Base-by-base conservation (phyloP, 2,888 invertebrate species). In the Cheilosia pagana region DNA sequence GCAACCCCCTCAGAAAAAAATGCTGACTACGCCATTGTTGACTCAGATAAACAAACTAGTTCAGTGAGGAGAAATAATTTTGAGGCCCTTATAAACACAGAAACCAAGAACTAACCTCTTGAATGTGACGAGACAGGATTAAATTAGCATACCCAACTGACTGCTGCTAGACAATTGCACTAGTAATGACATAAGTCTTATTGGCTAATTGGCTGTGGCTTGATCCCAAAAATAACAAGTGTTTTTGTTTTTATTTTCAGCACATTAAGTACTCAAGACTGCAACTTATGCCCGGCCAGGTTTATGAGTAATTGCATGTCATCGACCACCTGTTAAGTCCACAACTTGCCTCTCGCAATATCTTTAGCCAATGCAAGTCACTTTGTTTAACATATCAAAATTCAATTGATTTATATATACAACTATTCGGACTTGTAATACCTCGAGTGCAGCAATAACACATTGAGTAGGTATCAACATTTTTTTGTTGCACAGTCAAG, bases 381-480 rank as follows among this genome's bases (percentile, higher is more conserved):
- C 10, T 48, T 14, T 1, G 4, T 50, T 23, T 12, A 21, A 50
- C 19, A 50, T 25, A 14, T 23, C 19, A 50, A 50, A 50, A 50
- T 25, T 23, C 3, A 19, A 5, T 48, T 48, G 48, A 48, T 48
- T 48, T 14, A 50, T 50, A 23, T 14, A 35, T 12, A 12, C 21
- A 50, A 23, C 23, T 23, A 25, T 45, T 45, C 16, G 43, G 35
- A 35, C 45, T 50, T 5, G 12, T 50, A 21, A 50, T 53, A 28
- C 53, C 19, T 48, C 48, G 35, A 63, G 48, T 35, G 63, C 63
- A 62, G 45, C 28, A 62, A 28, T 35, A 35, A 43, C 41, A 43
- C 45, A 43, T 41, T 25, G 43, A 45, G 43, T 19, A 45, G n/a
- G 16, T 50, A 50, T 23, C 28, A 31, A 10, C 3, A 48, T 12